Conservation (phyloP, 2,888 invertebrate genomes). For the Callosobruchus maculatus region DNA sequence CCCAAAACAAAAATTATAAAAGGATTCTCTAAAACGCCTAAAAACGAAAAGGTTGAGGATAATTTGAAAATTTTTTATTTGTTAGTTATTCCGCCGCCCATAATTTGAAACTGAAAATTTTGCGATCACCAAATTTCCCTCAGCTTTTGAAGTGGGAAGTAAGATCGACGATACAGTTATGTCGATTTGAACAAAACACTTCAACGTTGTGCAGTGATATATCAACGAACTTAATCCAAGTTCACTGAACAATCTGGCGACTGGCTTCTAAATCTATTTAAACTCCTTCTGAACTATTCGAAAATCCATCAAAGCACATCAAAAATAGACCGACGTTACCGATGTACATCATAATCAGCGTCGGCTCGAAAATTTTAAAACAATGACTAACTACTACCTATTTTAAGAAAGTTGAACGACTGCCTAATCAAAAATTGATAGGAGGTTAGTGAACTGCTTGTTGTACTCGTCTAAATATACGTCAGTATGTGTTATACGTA, state of each 20-base stretch:
- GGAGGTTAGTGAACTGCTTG: slow-evolving; percentile 20
- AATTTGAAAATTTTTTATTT: too few species aligned
- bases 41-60: too few species aligned
- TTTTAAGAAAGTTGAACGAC: slow-evolving; percentile 33
- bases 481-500: slow-evolving; percentile 22
- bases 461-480: not conserved
- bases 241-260: not conserved
- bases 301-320: not conserved
- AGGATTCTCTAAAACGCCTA: too few species aligned
- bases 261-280: not conserved
- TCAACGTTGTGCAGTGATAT: too few species aligned
- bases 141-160: too few species aligned
- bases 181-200: too few species aligned
- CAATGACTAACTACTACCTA: slow-evolving; percentile 13
- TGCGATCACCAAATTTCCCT: too few species aligned
- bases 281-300: not conserved
- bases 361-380: not conserved
- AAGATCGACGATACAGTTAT: too few species aligned
- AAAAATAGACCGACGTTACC: not conserved
- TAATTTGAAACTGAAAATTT: too few species aligned
- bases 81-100: too few species aligned
- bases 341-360: not conserved
- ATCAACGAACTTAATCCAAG: too few species aligned
- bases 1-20: too few species aligned
- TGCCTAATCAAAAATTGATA: slow-evolving; percentile 37